Base-by-base conservation (phyloP, 2,888 invertebrate genomes). In the Syritta pipiens region DNA sequence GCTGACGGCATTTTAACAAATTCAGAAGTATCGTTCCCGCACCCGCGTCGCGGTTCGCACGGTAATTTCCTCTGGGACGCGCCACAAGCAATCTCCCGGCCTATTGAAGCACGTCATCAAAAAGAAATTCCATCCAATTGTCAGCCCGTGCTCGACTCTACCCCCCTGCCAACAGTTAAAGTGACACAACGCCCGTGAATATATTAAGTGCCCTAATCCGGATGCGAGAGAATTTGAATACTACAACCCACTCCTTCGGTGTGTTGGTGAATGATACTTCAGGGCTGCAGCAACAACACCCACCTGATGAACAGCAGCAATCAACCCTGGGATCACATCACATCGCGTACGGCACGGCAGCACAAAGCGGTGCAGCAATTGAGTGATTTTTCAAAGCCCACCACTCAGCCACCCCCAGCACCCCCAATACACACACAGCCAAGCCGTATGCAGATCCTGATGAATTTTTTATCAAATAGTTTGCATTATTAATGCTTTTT, bases 391-490 rank as follows among this genome's bases (percentile, higher is more conserved):
- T 57, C 48, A 49, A 30, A 49, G 37, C 22, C 37, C 26, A 3
- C 30, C 55, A 20, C 51, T 35, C 44, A n/a, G 9, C 28, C 37
- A 28, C 22, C 42, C 5, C 17, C 35, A 14, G 14, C 10, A 17
- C 37, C 40, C n/a, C n/a, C n/a, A n/a, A n/a, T n/a, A n/a, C n/a
- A n/a, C n/a, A n/a, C n/a, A n/a, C n/a, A n/a, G n/a, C n/a, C n/a
- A n/a, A n/a, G n/a, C n/a, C 65, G 69, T 68, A 81, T 81, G 83
- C 77, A 81, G 82, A 82, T 83, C n/a, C 68, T 74, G 77, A 81
- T 82, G 82, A 82, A 83, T 83, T 81, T 82, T 83, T 83, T 81
- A 83, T 81, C 81, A 63, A 74, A 79, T 82, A 82, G 81, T 83
- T 83, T 83, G 79, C 81, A 83, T 83, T 82, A 83, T 83, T 83